These are phyloP conservation scores for Elanoides forficatus DNA, from an alignment of 2,113 vertebrate species.

Conservation along the genomic window DNA sequence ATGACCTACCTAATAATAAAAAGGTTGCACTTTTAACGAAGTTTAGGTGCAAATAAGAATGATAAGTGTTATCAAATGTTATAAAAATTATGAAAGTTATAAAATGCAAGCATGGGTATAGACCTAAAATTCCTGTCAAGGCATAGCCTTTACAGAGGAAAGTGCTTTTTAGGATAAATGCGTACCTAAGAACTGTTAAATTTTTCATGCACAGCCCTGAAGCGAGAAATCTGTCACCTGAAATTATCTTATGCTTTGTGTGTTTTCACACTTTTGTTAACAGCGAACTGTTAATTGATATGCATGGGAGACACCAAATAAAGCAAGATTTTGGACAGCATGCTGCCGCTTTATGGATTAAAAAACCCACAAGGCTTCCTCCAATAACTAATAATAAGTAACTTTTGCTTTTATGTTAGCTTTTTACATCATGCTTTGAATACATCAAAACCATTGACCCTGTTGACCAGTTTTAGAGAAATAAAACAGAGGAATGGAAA, in stretches of 20 bases:
- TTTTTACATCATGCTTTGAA: background rate
- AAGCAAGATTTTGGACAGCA: background rate
- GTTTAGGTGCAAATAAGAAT: background rate
- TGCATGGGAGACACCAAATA: background rate
- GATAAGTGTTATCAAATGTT: background rate
- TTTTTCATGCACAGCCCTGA: constrained; percentile 35
- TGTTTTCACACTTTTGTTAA: constrained; percentile 46
- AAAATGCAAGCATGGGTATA: background rate
- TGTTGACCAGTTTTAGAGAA: background rate
- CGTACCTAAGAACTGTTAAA: constrained; percentile 52
- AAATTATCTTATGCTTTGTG: constrained; percentile 43
- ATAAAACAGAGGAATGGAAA: background rate
- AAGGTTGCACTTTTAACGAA: background rate
- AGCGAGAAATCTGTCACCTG: constrained; percentile 33
- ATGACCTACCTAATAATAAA: background rate
- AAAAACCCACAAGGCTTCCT: background rate
- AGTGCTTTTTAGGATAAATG: constrained; percentile 38
- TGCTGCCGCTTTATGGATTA: background rate
- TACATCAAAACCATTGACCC: background rate
- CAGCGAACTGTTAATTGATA: constrained; percentile 37
- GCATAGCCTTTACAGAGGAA: background rate
- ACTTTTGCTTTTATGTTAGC: background rate
- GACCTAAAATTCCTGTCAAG: background rate
- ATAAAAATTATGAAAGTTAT: background rate
- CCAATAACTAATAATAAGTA: background rate